Evolutionary conservation across 2,888 invertebrate species (phyloP), one percentile per base, ranked within the genome.

Genomic region (Orgyia antiqua): DNA sequence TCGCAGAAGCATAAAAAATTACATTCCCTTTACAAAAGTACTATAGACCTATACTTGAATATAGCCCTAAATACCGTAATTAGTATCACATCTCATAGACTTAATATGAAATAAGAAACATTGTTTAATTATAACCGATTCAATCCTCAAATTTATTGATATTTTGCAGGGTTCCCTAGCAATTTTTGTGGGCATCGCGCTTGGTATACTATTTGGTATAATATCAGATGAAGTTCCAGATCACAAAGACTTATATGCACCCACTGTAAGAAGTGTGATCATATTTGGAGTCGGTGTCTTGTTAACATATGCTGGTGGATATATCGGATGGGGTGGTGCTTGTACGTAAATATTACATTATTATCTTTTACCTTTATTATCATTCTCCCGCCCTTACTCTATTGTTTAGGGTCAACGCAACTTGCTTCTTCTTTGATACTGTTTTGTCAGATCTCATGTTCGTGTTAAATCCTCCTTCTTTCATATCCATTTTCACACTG

Each of bases 261-360:
- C 83, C 3, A 63, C 79, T 19, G 61, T 82, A 34, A 68, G 80
- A 29, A 82, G 83, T 41, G 37, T 82, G 19, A 68, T 78, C 28
- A 75, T 86, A 43, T 73, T 86, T 20, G 42, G 61, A 11, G 80
- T 77, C 24, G 84, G 84, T 3, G 48, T 73, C 27, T 51, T 82
- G 12, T 52, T 80, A 31, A 69, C 65, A 27, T 84, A 84, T 41
- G 65, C 64, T 30, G 46, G 68, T 11, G 77, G 68, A 39, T 71
- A 70, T 36, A 39, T 70, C 18, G 82, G 83, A 27, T 84, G 84
- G 83, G 84, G 84, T 23, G 84, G 84, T 31, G 70, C 70, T 31
- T 76, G 84, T 84, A 58, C 68, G 79, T 73, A 57, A 35, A 2
- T 24, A 12, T 1, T 10, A 23, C 9, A 10, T 23, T 10, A 5